Conservation (phyloP, 2,113 vertebrate genomes). For the Vulpes ferrilata region DNA sequence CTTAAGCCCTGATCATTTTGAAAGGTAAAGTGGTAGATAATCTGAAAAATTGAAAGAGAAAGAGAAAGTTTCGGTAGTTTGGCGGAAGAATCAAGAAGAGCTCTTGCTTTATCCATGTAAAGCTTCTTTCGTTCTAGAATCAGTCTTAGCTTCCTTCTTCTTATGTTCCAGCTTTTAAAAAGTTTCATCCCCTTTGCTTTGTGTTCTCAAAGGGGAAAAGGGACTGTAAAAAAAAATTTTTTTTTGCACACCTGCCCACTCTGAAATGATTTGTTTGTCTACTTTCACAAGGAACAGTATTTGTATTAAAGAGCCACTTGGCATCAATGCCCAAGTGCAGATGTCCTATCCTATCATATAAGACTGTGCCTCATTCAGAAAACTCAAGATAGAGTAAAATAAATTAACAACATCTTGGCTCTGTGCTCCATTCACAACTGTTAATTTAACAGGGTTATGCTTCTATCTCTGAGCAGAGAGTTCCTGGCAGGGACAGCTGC, state of each 20-base stretch:
- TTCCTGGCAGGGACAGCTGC: constrained; percentile 77
- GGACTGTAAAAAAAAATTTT: background rate
- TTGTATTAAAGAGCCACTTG: constrained; percentile 51
- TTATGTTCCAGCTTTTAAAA: background rate
- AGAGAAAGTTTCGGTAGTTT: background rate
- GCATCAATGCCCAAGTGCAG: constrained; percentile 13
- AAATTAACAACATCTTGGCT: constrained; percentile 70
- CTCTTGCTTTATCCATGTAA: background rate
- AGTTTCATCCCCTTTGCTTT: background rate
- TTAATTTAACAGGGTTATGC: constrained; percentile 78
- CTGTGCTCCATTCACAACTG: constrained; percentile 73
- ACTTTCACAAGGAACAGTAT: constrained; percentile 13
- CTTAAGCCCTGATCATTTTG: background rate
- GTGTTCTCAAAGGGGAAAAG: constrained; percentile 14
- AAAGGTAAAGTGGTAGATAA: background rate
- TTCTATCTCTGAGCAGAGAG: constrained; percentile 64
- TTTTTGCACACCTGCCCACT: background rate
- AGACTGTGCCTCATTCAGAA: constrained; percentile 72
- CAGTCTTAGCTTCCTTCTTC: background rate
- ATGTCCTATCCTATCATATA: constrained; percentile 62
- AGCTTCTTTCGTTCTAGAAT: background rate
- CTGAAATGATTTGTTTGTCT: background rate
- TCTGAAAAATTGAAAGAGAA: background rate
- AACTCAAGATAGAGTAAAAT: constrained; percentile 59
- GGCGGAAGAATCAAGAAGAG: background rate